Conservation (phyloP, 2,888 invertebrate species). For the Xestia sexstrigata region DNA sequence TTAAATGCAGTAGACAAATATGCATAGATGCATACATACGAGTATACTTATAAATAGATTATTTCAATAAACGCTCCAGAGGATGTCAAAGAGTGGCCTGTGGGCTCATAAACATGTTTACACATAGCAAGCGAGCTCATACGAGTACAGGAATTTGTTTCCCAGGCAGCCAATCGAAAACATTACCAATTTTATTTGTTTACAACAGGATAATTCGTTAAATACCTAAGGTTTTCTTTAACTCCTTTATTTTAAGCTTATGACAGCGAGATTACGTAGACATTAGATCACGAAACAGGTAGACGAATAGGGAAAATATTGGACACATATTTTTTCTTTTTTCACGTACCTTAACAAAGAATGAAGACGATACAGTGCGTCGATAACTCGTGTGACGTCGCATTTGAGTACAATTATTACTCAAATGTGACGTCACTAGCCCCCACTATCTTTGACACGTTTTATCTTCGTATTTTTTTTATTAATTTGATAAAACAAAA, state of each 20-base stretch:
- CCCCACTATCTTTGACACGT: too few species aligned
- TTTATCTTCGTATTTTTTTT: too few species aligned
- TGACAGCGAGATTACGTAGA: not conserved
- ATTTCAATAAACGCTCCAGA: conserved; percentile 66
- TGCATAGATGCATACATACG: conserved; percentile 46
- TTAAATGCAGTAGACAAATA: conserved; percentile 51
- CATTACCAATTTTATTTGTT: conserved; percentile 58
- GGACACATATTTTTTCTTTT: too few species aligned
- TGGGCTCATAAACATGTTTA: conserved; percentile 71
- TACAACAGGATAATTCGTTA: conserved; percentile 20
- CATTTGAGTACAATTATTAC: too few species aligned
- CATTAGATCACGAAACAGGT: conserved; percentile 2
- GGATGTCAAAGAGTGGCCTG: conserved; percentile 68
- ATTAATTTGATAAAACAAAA: too few species aligned
- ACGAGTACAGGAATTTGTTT: conserved; percentile 61
- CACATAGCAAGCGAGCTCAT: conserved; percentile 45
- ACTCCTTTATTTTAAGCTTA: not conserved
- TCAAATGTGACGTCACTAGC: too few species aligned
- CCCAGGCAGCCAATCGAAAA: conserved; percentile 61
- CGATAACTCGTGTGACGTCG: too few species aligned
- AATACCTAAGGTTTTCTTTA: not conserved
- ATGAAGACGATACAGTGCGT: too few species aligned
- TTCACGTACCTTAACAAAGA: too few species aligned
- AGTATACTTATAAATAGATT: conserved; percentile 69
- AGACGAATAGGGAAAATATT: too few species aligned